Evolutionary conservation across 92 coral and sea anemone genomes (phyloP).

Genomic region (Parazoanthus swiftii): DNA sequence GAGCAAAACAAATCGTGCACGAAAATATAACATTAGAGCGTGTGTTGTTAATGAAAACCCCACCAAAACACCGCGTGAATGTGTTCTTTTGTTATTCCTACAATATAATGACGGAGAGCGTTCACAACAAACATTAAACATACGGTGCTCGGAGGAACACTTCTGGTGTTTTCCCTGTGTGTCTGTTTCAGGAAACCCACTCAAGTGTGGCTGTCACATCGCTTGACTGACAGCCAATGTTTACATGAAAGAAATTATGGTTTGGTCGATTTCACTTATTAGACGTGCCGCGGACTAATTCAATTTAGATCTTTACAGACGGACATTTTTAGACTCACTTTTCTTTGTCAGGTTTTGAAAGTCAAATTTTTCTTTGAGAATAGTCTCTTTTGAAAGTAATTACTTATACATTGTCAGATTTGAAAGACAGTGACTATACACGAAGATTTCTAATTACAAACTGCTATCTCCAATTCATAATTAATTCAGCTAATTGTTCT

Average conservation of each 20-base stretch:
- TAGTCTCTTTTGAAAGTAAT: slow-evolving; percentile 30
- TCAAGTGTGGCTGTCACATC: slow-evolving; percentile 43
- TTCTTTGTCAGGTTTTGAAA: neutral
- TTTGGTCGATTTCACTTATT: neutral
- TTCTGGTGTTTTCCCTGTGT: slow-evolving; percentile 17
- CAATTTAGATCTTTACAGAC: neutral
- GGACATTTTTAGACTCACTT: neutral
- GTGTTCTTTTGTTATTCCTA: neutral
- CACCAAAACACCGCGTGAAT: slow-evolving; percentile 21
- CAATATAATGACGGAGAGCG: neutral
- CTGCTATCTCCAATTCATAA: slow-evolving; percentile 26
- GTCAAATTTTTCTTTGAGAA: neutral
- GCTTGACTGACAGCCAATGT: slow-evolving; percentile 36
- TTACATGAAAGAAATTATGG: slow-evolving; percentile 46
- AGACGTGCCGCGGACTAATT: neutral
- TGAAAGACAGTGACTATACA: slow-evolving; percentile 18
- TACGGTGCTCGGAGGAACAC: neutral
- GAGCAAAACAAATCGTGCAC: slow-evolving; percentile 21
- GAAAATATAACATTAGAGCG: slow-evolving; percentile 15
- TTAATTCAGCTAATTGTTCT: slow-evolving; percentile 39
- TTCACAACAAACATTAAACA: slow-evolving; percentile 7
- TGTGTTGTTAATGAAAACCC: slow-evolving; percentile 13
- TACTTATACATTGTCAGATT: slow-evolving; percentile 15
- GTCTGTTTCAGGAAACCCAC: slow-evolving; percentile 39
- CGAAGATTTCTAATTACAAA: slow-evolving; percentile 38